Evolutionary conservation across 1,140 invertebrate genomes (phyloP), one percentile per base, ranked within the genome.

Genomic region (Trichoplusia ni): DNA sequence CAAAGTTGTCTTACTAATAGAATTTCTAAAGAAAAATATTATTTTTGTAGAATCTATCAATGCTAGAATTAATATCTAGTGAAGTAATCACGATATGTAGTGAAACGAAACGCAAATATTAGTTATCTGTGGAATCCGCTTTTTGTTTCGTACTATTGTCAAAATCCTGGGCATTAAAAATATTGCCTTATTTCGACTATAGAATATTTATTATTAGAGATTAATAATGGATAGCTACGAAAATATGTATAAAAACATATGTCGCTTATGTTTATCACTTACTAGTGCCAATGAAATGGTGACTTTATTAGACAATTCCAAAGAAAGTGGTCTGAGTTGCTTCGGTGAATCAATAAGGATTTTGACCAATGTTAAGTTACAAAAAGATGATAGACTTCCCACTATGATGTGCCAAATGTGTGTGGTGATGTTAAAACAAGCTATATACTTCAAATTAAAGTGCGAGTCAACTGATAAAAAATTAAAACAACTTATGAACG

Each of bases 371-470:
- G 75, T 88, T 67, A 59, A 40, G 9, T 65, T 86, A n/a, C 44
- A 77, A 69, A 72, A 69, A 42, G 49, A 79, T 16, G 75, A 88
- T 58, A 49, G 54, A 68, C 77, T 86, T 13, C 87, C 87, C 0
- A 54, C 35, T 21, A 67, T 47, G 37, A 86, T 90, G 78, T 90
- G 87, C 42, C 53, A 60, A 16, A 81, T 78, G 8, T 90, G 87
- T 67, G 67, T 82, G 46, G 58, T 46, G 59, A 64, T 78, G 29
- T 59, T 90, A 64, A 84, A 82, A 70, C 73, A 82, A 64, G 68
- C 74, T 18, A 82, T 86, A 31, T 53, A 64, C n/a, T 90, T 90
- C 35, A 88, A 86, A 64, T 70, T 81, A 13, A 79, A 66, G 13
- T 84, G 82, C 46, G 81, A 90, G 77, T 62, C 62, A 1, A 86